A percentile compares a stretch with the other conserved stretches of the same genome.
Conservation (phyloP, 2,888 invertebrate species). For the Sphaeridia pumilis region DNA sequence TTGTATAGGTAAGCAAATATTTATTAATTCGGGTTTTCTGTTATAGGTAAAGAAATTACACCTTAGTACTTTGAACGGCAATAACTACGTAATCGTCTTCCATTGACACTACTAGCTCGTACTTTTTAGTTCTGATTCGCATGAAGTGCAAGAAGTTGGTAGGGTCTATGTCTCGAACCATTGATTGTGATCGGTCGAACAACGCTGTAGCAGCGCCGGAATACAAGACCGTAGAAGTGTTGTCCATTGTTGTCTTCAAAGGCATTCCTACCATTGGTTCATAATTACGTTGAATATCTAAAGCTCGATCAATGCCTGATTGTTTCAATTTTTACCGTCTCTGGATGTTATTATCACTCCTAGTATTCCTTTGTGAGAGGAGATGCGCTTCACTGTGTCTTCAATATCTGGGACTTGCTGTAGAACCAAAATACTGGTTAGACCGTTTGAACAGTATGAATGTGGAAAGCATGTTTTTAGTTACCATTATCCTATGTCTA, state of each 20-base stretch:
- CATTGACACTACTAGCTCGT: constrained; percentile 23
- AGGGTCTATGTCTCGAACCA: constrained; percentile 29
- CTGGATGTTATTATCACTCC: constrained; percentile 26
- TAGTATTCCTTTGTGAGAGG: constrained; percentile 28
- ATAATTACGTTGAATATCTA: background rate
- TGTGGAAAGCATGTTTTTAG: too few relatives aligned
- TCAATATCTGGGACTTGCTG: constrained; percentile 27
- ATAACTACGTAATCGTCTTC: constrained; percentile 16
- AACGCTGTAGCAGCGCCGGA: constrained; percentile 17
- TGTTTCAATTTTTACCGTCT: constrained; percentile 16
- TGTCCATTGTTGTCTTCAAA: constrained; percentile 30
- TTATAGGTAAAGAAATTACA: too few relatives aligned
- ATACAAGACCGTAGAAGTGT: constrained; percentile 28
- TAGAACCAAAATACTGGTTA: background rate
- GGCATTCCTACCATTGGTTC: constrained; percentile 20
- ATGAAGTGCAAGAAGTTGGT: constrained; percentile 24
- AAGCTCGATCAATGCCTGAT: background rate
- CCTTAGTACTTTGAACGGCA: constrained; percentile 10
- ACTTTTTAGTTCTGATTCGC: constrained; percentile 26
- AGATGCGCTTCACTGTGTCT: constrained; percentile 29
- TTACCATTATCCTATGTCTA: too few relatives aligned
- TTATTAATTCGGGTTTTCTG: too few relatives aligned
- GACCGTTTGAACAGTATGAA: too few relatives aligned
- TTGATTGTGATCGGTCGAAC: constrained; percentile 17
- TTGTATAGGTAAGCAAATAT: constrained; percentile 12